Evolutionary conservation across 2,888 invertebrate genomes (phyloP).

Genomic region (Cerceris ruficornis): DNA sequence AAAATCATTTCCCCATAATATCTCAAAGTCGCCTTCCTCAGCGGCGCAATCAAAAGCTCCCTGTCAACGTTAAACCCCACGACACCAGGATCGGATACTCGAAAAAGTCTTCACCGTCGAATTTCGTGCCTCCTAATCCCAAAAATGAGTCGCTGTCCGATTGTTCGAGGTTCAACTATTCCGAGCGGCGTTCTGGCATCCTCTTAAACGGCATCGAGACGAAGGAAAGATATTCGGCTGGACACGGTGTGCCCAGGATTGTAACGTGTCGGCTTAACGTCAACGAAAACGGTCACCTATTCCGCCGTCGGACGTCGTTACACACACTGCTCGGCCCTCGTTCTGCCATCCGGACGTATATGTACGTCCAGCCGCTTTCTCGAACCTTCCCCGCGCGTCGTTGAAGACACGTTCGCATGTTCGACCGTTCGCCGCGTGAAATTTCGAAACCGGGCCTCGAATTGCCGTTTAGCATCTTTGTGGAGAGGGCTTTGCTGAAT

Average conservation of each 20-base stretch:
- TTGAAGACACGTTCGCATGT: too few species aligned
- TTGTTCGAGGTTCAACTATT: slow-evolving; percentile 54
- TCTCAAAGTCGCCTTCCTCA: too few species aligned
- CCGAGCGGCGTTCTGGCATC: slow-evolving; percentile 22
- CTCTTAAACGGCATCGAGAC: slow-evolving; percentile 5
- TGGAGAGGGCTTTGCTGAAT: too few species aligned
- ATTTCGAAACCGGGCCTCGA: too few species aligned
- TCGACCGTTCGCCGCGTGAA: too few species aligned
- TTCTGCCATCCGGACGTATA: slow-evolving; percentile 1
- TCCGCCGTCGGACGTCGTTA: slow-evolving; percentile 36
- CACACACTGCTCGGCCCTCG: slow-evolving; percentile 29
- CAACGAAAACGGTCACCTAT: slow-evolving; percentile 67
- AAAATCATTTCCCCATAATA: too few species aligned
- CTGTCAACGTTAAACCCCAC: background rate
- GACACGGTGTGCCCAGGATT: slow-evolving; percentile 52
- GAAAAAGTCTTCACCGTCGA: slow-evolving; percentile 23
- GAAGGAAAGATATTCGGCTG: slow-evolving; percentile 47
- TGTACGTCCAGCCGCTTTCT: background rate
- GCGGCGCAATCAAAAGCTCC: too few species aligned
- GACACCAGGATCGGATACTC: background rate
- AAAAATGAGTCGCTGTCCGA: slow-evolving; percentile 37
- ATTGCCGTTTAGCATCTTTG: too few species aligned
- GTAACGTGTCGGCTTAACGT: slow-evolving; percentile 73
- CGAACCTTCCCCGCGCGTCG: too few species aligned
- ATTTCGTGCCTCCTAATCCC: slow-evolving; percentile 30